Evolutionary conservation across 2,888 invertebrate genomes (phyloP).

Genomic region (Andrena fulva): DNA sequence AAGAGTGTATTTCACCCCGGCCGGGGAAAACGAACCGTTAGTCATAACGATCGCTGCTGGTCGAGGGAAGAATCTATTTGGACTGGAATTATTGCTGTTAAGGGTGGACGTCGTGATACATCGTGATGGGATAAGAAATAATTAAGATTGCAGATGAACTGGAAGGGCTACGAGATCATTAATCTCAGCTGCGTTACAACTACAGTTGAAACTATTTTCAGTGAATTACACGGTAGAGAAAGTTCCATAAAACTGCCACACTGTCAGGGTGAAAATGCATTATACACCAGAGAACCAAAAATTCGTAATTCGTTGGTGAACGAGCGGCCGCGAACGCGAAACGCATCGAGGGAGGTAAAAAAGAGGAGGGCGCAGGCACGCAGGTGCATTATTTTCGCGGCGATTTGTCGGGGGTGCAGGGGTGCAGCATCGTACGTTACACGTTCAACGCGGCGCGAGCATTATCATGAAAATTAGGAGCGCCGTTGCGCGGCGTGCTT

Average conservation of each 20-base stretch:
- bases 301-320: constrained; percentile 26
- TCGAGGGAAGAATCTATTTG: no score
- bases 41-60: constrained; percentile 46
- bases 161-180: no score
- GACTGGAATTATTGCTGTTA: no score
- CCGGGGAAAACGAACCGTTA: constrained; percentile 56
- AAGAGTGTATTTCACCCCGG: constrained; percentile 49
- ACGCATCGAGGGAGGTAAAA: not conserved
- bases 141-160: no score
- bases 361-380: constrained; percentile 4
- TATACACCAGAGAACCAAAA: constrained; percentile 23
- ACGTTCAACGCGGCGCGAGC: constrained; percentile 5
- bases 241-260: constrained; percentile 41
- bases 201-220: not conserved
- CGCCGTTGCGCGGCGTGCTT: constrained; percentile 33
- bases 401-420: constrained; percentile 48
- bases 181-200: not conserved
- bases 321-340: not conserved
- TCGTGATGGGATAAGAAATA: no score
- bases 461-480: constrained; percentile 71
- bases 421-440: constrained; percentile 31
- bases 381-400: constrained; percentile 57
- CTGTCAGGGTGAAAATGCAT: constrained; percentile 45
- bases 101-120: no score
- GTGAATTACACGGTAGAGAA: not conserved